These are phyloP conservation scores for Apodemus speciosus DNA, from an alignment of 2,113 vertebrate genomes.

Conservation along the genomic window DNA sequence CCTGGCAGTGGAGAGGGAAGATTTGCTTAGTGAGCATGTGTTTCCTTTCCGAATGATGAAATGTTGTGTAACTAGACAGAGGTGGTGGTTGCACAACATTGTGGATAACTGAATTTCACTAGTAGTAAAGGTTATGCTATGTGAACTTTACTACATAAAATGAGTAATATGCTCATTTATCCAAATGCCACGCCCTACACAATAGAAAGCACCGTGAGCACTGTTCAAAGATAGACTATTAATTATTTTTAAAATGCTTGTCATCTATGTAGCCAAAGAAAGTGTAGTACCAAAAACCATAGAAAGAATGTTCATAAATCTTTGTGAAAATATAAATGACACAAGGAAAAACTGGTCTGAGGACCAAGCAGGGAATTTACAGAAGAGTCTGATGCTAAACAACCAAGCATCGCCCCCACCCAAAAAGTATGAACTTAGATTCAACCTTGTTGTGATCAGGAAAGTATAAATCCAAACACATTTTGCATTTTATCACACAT, in stretches of 20 bases:
- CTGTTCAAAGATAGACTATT: not conserved
- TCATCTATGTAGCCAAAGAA: not conserved
- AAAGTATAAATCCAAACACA: slow-evolving; percentile 22
- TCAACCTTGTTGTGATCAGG: not conserved
- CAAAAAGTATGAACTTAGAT: not conserved
- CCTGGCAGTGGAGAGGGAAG: not conserved
- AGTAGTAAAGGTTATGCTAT: not conserved
- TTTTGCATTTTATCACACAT: not conserved
- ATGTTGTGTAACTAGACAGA: slow-evolving; percentile 8
- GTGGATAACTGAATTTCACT: slow-evolving; percentile 18
- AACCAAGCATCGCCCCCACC: not conserved
- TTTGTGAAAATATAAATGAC: not conserved
- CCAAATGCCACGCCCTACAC: not conserved
- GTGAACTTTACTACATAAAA: not conserved
- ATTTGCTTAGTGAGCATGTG: not conserved
- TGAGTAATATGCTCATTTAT: not conserved
- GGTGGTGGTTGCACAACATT: not conserved
- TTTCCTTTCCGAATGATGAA: not conserved
- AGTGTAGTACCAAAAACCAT: not conserved
- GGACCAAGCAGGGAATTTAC: not conserved
- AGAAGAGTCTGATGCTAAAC: not conserved
- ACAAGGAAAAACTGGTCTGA: not conserved
- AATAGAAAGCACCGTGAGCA: not conserved
- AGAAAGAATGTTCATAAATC: not conserved
- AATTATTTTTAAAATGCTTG: not conserved